These are phyloP conservation scores for Caenorhabditis plicata DNA, from an alignment of 2,888 invertebrate genomes.

Conservation along the genomic window DNA sequence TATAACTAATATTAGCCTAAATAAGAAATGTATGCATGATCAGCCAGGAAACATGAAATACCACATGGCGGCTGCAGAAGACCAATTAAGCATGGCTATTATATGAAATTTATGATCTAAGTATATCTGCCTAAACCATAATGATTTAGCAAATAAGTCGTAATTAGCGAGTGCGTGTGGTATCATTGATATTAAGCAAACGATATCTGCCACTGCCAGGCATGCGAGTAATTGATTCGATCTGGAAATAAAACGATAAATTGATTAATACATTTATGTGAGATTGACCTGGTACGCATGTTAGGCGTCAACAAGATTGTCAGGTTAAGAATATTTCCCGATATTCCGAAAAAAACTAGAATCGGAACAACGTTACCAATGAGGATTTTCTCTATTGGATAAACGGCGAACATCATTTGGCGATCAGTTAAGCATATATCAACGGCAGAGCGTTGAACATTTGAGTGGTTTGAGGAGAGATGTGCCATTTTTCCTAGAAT, in stretches of 20 bases:
- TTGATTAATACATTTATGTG: no score
- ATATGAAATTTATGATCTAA: constrained; percentile 55
- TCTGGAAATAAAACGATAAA: constrained; percentile 37
- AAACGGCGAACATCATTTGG: constrained; percentile 46
- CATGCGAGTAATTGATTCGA: constrained; percentile 59
- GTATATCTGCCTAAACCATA: constrained; percentile 56
- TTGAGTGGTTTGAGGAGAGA: constrained; percentile 2
- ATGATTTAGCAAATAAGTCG: constrained; percentile 47
- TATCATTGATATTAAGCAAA: constrained; percentile 58
- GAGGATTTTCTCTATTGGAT: constrained; percentile 42
- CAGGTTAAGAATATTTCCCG: constrained; percentile 57
- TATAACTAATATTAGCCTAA: constrained; percentile 57
- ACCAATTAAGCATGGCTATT: constrained; percentile 59
- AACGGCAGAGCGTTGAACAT: no score
- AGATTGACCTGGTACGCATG: constrained; percentile 52
- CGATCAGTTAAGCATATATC: constrained; percentile 49
- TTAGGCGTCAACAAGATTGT: constrained; percentile 55
- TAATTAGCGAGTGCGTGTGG: constrained; percentile 63
- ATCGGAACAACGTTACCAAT: constrained; percentile 51
- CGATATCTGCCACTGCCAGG: constrained; percentile 60
- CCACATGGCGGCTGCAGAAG: constrained; percentile 61
- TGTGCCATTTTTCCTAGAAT: not conserved
- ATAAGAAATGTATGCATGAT: constrained; percentile 21
- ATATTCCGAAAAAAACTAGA: constrained; percentile 56
- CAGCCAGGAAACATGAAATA: constrained; percentile 7